These are phyloP conservation scores for Panagrolaimus sp. DNA, from an alignment of 1,140 invertebrate genomes.

Conservation along the genomic window DNA sequence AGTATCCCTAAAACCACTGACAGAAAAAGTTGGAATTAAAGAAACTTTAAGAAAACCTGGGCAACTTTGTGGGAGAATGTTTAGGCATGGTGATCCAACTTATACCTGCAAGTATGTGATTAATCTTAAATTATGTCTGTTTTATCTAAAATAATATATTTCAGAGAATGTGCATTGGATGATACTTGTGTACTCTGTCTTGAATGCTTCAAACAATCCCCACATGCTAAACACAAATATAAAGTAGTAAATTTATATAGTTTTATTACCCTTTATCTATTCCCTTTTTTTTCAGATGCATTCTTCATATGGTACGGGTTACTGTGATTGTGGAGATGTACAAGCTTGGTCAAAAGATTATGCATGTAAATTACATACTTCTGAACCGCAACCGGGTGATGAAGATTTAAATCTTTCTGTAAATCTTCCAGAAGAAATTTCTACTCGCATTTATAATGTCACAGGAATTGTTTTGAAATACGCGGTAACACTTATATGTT, in stretches of 20 bases:
- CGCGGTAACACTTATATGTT: slow-evolving; percentile 32
- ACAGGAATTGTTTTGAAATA: slow-evolving; percentile 37
- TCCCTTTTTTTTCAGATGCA: slow-evolving; percentile 46
- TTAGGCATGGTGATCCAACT: slow-evolving; percentile 90
- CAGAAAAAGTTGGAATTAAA: slow-evolving; percentile 38
- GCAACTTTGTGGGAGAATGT: slow-evolving; percentile 80
- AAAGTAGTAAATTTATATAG: slow-evolving; percentile 39
- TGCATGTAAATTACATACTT: slow-evolving; percentile 42
- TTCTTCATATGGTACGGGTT: slow-evolving; percentile 50
- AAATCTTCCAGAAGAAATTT: slow-evolving; percentile 30
- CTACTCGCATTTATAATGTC: slow-evolving; percentile 37
- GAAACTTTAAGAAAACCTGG: slow-evolving; percentile 31
- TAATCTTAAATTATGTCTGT: slow-evolving; percentile 29
- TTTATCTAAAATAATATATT: too few relatives aligned
- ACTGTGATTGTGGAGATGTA: slow-evolving; percentile 56
- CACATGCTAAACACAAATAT: slow-evolving; percentile 67
- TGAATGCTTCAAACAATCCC: slow-evolving; percentile 88
- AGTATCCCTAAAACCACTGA: slow-evolving; percentile 35
- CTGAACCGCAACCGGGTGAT: neutral
- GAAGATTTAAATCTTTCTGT: slow-evolving; percentile 29
- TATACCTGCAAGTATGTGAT: slow-evolving; percentile 79
- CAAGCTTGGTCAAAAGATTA: slow-evolving; percentile 53
- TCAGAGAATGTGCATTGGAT: slow-evolving; percentile 85
- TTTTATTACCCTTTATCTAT: slow-evolving; percentile 1
- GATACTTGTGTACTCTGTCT: slow-evolving; percentile 94